Conservation (phyloP, 1,140 invertebrate genomes). For the Drosophila biarmipes region DNA sequence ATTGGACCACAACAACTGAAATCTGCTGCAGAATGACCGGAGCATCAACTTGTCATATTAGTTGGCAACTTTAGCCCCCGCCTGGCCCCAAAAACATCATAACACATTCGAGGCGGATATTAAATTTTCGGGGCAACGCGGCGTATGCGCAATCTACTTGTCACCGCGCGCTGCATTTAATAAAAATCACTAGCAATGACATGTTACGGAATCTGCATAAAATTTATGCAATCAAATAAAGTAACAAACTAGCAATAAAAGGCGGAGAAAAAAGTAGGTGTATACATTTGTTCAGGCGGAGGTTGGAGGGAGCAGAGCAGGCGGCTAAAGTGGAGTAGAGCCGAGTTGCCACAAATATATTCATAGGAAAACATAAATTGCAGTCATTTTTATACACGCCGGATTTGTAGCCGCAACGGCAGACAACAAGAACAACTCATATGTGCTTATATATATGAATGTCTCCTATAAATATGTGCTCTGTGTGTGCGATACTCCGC, state of each 20-base stretch:
- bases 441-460: conserved; percentile 30
- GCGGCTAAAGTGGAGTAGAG: conserved; percentile 7
- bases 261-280: conserved; percentile 8
- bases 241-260: conserved; percentile 58
- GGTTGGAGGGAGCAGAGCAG: not conserved
- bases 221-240: conserved; percentile 78
- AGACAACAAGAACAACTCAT: conserved; percentile 63
- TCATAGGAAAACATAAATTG: conserved; percentile 84
- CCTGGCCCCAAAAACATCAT: conserved; percentile 15
- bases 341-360: conserved; percentile 62
- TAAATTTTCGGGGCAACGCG: conserved; percentile 64
- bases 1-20: conserved; percentile 51
- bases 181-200: conserved; percentile 79
- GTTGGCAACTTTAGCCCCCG: conserved; percentile 45
- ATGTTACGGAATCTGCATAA: conserved; percentile 73
- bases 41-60: conserved; percentile 79
- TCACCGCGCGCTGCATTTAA: conserved; percentile 73
- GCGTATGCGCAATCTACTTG: conserved; percentile 78
- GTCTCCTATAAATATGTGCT: conserved; percentile 27
- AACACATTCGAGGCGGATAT: conserved; percentile 53
- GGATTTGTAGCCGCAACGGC: conserved; percentile 74
- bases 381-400: conserved; percentile 82
- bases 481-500: conserved; percentile 40
- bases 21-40: conserved; percentile 36
- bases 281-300: conserved; percentile 2